Evolutionary conservation across 2,113 vertebrate species (phyloP).

Genomic region (Cricetomys ansorgei): DNA sequence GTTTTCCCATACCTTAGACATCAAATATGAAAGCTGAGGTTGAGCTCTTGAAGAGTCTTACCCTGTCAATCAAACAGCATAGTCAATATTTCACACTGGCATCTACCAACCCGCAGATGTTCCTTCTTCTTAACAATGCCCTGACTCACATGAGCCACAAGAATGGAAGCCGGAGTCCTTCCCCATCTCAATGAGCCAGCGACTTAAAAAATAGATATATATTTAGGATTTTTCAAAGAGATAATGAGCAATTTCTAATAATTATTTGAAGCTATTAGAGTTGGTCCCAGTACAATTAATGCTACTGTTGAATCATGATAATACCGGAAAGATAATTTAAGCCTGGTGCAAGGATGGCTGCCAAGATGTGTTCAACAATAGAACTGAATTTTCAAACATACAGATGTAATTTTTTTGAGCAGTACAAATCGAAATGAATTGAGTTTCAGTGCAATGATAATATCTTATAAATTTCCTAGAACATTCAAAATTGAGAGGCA

Average conservation of each 20-base stretch:
- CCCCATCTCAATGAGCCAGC: conserved; percentile 9
- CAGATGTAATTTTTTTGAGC: conserved; percentile 52
- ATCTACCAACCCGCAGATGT: neutral
- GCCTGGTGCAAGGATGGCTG: conserved; percentile 45
- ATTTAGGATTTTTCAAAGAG: conserved; percentile 76
- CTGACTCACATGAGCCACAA: conserved; percentile 19
- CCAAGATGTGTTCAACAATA: conserved; percentile 63
- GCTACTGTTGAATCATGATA: conserved; percentile 64
- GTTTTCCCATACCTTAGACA: neutral
- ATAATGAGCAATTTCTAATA: conserved; percentile 75
- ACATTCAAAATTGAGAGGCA: conserved; percentile 39
- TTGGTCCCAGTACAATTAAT: conserved; percentile 66
- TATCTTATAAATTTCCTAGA: conserved; percentile 28
- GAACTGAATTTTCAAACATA: conserved; percentile 57
- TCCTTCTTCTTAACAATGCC: conserved; percentile 23
- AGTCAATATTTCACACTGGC: neutral
- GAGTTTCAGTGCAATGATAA: neutral
- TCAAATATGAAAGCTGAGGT: neutral
- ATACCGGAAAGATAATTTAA: conserved; percentile 74
- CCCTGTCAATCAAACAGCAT: neutral
- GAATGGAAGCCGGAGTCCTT: conserved; percentile 43
- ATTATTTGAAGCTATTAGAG: conserved; percentile 69
- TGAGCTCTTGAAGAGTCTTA: neutral
- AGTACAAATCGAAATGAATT: conserved; percentile 35
- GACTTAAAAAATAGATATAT: conserved; percentile 72